phyloP scores from a whole-genome alignment of 2,888 invertebrate genomes.

The Chloroclysta siterata region DNA sequence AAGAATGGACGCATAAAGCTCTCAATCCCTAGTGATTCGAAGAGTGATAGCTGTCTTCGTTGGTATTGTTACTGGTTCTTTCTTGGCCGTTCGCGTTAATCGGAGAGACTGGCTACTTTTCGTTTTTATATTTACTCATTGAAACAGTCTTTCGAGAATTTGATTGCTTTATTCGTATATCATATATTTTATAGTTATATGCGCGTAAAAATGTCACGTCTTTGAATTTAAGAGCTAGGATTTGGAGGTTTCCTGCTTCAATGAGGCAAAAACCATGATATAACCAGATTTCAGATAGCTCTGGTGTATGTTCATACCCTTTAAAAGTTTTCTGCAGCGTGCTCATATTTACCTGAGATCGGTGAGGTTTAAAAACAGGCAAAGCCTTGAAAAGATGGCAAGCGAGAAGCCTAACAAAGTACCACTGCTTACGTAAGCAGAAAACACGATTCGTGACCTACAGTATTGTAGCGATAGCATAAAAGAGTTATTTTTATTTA shows the following conservation, averaged over 20 bases:
- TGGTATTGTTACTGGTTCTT: neutral
- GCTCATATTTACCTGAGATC: neutral
- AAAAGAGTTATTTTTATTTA: conserved; percentile 1
- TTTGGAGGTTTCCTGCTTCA: too few species aligned
- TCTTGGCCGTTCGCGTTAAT: neutral
- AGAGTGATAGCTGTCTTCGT: neutral
- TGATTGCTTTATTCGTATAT: too few species aligned
- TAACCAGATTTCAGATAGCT: too few species aligned
- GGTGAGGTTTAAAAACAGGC: conserved; percentile 37
- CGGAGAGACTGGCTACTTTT: too few species aligned
- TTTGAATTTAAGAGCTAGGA: too few species aligned
- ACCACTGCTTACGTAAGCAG: conserved; percentile 42
- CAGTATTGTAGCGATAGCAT: conserved; percentile 27
- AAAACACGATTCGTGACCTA: conserved; percentile 42
- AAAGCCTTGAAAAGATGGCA: conserved; percentile 41
- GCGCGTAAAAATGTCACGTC: too few species aligned
- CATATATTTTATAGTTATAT: too few species aligned
- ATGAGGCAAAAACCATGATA: too few species aligned
- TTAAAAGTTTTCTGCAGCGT: too few species aligned
- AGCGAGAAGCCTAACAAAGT: conserved; percentile 47
- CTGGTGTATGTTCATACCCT: too few species aligned
- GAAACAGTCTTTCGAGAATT: too few species aligned
- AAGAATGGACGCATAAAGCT: conserved; percentile 25
- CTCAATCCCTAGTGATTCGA: conserved; percentile 8
- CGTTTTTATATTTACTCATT: too few species aligned